A percentile compares a stretch with the other conserved stretches of the same genome.
phyloP scores from a whole-genome alignment of 2,888 invertebrate genomes.

The Campopleginae sp. region DNA sequence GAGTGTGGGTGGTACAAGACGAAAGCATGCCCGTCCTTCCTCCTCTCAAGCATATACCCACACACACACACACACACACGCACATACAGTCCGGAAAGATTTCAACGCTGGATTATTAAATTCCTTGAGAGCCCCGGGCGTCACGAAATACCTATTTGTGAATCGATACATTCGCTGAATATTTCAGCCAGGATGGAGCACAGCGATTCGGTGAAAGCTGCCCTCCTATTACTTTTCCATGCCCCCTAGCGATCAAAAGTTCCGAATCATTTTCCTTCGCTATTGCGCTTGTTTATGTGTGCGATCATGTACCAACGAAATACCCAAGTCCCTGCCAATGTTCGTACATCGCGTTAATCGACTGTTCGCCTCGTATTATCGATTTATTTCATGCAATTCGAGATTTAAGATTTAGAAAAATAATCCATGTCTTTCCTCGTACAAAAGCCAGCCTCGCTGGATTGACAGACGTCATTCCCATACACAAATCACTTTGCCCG shows the following conservation, averaged over 20 bases:
- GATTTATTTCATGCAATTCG: constrained; percentile 17
- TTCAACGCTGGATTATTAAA: constrained; percentile 83
- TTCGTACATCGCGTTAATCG: constrained; percentile 49
- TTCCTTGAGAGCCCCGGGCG: constrained; percentile 80
- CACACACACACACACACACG: not conserved
- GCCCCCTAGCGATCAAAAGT: constrained; percentile 45
- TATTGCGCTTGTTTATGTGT: constrained; percentile 7
- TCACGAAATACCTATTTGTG: constrained; percentile 81
- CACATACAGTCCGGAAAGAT: constrained; percentile 78
- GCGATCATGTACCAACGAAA: not conserved
- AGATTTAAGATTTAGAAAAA: constrained; percentile 25
- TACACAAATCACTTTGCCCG: constrained; percentile 66
- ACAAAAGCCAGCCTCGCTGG: constrained; percentile 23
- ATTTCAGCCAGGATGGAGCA: constrained; percentile 78
- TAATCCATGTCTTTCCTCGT: constrained; percentile 37
- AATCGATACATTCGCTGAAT: constrained; percentile 84
- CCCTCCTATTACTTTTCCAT: constrained; percentile 49
- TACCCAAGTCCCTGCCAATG: constrained; percentile 25
- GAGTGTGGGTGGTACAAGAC: constrained; percentile 32
- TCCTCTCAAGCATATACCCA: not conserved
- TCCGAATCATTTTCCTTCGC: constrained; percentile 49
- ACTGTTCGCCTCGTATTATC: constrained; percentile 24
- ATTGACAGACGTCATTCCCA: constrained; percentile 68
- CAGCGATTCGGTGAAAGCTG: constrained; percentile 65
- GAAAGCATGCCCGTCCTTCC: constrained; percentile 47